Evolutionary conservation across 2,888 invertebrate species (phyloP).

Genomic region (Ferdinandea cuprea): DNA sequence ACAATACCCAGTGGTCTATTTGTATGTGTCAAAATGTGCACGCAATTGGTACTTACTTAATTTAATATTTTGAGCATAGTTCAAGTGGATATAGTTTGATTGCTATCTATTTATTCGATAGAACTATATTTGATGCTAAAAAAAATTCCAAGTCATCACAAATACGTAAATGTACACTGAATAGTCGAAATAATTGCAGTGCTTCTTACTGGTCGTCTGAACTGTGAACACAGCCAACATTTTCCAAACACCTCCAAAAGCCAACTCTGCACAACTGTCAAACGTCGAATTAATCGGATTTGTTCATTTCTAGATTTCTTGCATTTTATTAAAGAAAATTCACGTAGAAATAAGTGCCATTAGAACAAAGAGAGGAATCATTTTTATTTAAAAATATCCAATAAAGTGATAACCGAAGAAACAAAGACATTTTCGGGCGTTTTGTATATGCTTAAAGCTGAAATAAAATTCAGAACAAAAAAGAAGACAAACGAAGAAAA

Average conservation of each 20-base stretch:
- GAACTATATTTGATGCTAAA: too few species aligned
- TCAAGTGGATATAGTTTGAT: too few species aligned
- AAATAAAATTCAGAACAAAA: constrained; percentile 29
- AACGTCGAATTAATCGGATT: constrained; percentile 69
- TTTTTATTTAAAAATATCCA: constrained; percentile 52
- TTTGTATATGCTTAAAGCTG: constrained; percentile 62
- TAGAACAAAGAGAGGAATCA: constrained; percentile 62
- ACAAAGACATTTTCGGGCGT: constrained; percentile 13
- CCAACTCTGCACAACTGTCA: constrained; percentile 72
- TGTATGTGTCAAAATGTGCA: not conserved
- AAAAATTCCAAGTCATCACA: not conserved
- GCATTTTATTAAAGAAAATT: constrained; percentile 58
- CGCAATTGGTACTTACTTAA: not conserved
- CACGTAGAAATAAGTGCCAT: constrained; percentile 66
- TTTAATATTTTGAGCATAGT: too few species aligned
- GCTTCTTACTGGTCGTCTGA: constrained; percentile 4
- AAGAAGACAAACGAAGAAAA: constrained; percentile 68
- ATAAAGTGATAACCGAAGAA: constrained; percentile 38
- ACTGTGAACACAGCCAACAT: constrained; percentile 2
- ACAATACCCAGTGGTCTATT: not conserved
- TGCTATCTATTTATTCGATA: too few species aligned
- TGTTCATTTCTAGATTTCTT: constrained; percentile 64
- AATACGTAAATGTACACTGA: not conserved
- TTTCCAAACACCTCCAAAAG: constrained; percentile 65
- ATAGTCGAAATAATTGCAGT: not conserved